A percentile compares a stretch with the other conserved stretches of the same genome.
phyloP scores from a whole-genome alignment of 1,140 invertebrate genomes.

The Ylistrum balloti region DNA sequence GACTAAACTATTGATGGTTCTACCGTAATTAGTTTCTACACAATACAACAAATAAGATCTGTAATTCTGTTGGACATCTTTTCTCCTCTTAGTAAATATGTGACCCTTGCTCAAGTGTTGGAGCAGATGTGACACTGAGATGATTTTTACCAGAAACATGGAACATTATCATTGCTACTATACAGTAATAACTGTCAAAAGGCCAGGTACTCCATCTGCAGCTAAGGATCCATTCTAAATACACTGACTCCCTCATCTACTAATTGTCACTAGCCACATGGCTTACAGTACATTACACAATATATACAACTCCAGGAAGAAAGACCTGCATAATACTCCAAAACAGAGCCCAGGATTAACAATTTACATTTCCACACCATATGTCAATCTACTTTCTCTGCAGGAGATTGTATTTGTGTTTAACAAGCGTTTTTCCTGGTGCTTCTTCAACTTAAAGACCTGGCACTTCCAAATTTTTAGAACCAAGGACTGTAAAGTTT shows the following conservation, averaged over 20 bases:
- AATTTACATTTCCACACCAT: neutral
- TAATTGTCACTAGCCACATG: neutral
- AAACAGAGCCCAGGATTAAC: neutral
- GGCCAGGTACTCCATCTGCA: too few species aligned
- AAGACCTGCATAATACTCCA: neutral
- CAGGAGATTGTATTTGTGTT: neutral
- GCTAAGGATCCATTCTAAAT: neutral
- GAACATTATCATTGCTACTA: too few species aligned
- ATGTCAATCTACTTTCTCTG: neutral
- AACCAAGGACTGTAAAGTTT: too few species aligned
- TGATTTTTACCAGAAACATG: too few species aligned
- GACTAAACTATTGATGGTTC: neutral
- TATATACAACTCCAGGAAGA: conserved; percentile 15
- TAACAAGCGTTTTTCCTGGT: neutral
- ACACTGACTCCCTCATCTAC: neutral
- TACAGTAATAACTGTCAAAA: too few species aligned
- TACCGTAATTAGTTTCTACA: neutral
- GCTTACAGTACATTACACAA: neutral
- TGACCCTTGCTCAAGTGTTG: neutral
- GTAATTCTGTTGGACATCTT: neutral
- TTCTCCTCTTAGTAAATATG: neutral
- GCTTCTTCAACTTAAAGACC: too few species aligned
- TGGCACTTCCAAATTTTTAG: too few species aligned
- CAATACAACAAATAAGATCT: neutral
- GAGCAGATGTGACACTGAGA: too few species aligned